These are phyloP conservation scores for Noctuana brunneofusca DNA, from an alignment of 2,888 invertebrate species.

Conservation along the genomic window DNA sequence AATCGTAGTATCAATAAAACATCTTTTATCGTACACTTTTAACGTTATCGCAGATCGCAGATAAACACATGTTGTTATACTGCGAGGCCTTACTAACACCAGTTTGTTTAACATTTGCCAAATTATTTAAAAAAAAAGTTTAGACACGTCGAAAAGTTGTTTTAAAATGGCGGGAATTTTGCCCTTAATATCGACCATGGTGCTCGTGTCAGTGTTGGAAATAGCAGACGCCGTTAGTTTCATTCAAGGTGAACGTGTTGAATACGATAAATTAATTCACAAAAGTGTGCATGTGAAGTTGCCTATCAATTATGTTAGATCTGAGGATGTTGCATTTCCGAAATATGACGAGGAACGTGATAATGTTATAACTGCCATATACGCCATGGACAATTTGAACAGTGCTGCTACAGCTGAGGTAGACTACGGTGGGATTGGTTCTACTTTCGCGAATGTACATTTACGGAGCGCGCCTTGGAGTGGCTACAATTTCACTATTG, in stretches of 20 bases:
- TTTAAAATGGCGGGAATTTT: not conserved
- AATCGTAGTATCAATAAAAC: not conserved
- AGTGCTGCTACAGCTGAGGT: constrained; percentile 47
- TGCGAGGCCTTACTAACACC: not conserved
- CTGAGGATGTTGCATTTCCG: constrained; percentile 49
- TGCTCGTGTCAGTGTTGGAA: not conserved
- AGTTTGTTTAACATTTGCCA: not conserved
- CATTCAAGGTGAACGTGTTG: constrained; percentile 41
- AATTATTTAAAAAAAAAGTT: not conserved
- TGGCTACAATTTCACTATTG: constrained; percentile 53
- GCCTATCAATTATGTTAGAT: constrained; percentile 44
- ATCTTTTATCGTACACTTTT: not conserved
- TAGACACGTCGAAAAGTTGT: no score
- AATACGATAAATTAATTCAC: constrained; percentile 44
- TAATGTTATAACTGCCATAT: constrained; percentile 47
- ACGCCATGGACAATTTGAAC: constrained; percentile 43
- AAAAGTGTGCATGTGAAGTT: constrained; percentile 46
- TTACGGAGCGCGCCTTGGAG: constrained; percentile 49
- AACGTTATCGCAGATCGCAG: constrained; percentile 1
- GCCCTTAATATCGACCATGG: not conserved
- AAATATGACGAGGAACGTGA: constrained; percentile 47
- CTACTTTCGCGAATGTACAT: constrained; percentile 49
- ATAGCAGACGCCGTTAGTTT: constrained; percentile 39
- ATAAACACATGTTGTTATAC: not conserved
- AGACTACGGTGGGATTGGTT: constrained; percentile 52